Conservation (phyloP, 2,888 invertebrate species). For the Agrilus biguttatus region DNA sequence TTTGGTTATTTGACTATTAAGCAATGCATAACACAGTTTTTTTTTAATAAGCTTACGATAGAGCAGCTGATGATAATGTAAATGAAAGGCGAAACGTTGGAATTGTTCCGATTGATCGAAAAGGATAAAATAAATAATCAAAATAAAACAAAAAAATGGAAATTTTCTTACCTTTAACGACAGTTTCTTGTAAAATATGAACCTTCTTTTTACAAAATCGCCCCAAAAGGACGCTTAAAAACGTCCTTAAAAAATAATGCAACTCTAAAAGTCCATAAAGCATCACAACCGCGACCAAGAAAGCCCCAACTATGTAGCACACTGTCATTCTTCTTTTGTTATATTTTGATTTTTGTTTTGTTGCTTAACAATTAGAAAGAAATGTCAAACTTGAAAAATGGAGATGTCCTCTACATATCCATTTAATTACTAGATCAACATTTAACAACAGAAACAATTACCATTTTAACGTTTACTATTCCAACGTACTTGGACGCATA, state of each 20-base stretch:
- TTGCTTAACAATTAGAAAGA: too few species aligned
- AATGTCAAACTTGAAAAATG: too few species aligned
- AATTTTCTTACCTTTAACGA: constrained; percentile 47
- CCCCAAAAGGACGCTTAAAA: constrained; percentile 50
- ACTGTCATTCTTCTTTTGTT: constrained; percentile 1
- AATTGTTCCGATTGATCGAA: neutral
- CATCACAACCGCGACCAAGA: constrained; percentile 34
- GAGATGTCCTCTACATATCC: too few species aligned
- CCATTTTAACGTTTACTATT: too few species aligned
- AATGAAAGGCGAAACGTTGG: too few species aligned
- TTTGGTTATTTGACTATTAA: too few species aligned
- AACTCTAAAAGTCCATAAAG: constrained; percentile 52
- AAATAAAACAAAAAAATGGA: neutral
- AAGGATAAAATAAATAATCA: neutral
- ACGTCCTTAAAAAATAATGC: constrained; percentile 58
- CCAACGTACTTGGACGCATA: too few species aligned
- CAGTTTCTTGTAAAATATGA: constrained; percentile 50
- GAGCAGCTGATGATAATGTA: too few species aligned
- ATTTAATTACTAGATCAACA: too few species aligned
- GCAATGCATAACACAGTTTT: too few species aligned
- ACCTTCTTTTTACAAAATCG: constrained; percentile 47
- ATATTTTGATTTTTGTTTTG: neutral
- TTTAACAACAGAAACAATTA: too few species aligned
- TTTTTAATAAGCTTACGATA: too few species aligned
- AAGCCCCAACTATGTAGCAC: constrained; percentile 27